A percentile compares a stretch with the other conserved stretches of the same genome.
Evolutionary conservation across 1,140 invertebrate species (phyloP).

Genomic region (Semibalanus balanoides): DNA sequence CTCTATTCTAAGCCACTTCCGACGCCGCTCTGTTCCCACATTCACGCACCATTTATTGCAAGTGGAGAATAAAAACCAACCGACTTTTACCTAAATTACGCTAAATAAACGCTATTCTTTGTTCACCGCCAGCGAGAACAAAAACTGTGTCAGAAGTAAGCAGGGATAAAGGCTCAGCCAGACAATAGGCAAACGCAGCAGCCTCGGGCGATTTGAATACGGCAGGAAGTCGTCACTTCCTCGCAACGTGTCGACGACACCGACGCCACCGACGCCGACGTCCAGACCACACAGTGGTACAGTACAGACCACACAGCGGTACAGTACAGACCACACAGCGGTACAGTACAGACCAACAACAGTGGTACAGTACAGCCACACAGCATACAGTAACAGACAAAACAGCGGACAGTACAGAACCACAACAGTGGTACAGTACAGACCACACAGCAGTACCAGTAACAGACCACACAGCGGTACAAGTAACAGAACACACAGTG

Average conservation of each 20-base stretch:
- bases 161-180: neutral
- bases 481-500: too few relatives aligned
- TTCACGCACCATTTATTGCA: conserved; percentile 2
- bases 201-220: neutral
- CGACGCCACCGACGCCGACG: too few relatives aligned
- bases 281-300: too few relatives aligned
- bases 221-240: neutral
- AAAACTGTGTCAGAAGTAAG: neutral
- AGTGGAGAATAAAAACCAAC: neutral
- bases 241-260: neutral
- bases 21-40: neutral
- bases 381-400: too few relatives aligned
- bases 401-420: too few relatives aligned
- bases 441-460: too few relatives aligned
- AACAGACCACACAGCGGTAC: too few relatives aligned
- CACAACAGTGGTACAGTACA: too few relatives aligned
- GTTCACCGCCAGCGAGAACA: neutral
- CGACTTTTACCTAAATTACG: neutral
- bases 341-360: too few relatives aligned
- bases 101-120: conserved; percentile 1
- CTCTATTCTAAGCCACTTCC: neutral
- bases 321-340: too few relatives aligned
- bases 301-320: too few relatives aligned
- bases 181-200: neutral
- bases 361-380: too few relatives aligned